Evolutionary conservation across 2,888 invertebrate genomes (phyloP).

Genomic region (Liodrosophila aerea): DNA sequence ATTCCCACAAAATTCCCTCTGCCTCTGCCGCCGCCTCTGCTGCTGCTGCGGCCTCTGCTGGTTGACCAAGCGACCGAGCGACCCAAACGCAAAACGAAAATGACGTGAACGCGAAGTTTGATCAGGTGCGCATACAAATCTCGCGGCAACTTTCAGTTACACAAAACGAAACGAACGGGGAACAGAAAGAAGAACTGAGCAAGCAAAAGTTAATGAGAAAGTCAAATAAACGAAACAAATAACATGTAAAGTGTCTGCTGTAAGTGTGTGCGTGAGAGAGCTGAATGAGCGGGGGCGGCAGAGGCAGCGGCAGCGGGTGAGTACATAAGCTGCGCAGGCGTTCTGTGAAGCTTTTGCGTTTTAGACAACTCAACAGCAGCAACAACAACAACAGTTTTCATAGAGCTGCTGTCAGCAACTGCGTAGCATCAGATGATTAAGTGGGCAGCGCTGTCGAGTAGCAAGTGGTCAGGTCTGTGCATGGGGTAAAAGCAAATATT

Average conservation of each 20-base stretch:
- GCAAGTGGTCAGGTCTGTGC: conserved; percentile 26
- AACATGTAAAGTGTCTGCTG: conserved; percentile 65
- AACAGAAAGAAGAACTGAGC: conserved; percentile 30
- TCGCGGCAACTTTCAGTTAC: conserved; percentile 71
- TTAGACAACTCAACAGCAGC: conserved; percentile 20
- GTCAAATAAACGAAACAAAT: conserved; percentile 76
- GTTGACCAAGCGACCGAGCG: conserved; percentile 51
- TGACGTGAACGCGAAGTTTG: conserved; percentile 73
- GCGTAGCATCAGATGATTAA: conserved; percentile 42
- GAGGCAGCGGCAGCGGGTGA: conserved; percentile 12
- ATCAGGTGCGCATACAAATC: conserved; percentile 76
- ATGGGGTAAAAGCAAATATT: conserved; percentile 54
- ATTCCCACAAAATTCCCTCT: conserved; percentile 63
- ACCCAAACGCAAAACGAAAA: conserved; percentile 57
- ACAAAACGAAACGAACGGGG: conserved; percentile 34
- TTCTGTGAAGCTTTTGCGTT: conserved; percentile 58
- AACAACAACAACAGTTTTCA: conserved; percentile 16
- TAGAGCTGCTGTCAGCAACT: conserved; percentile 39
- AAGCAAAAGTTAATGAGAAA: conserved; percentile 77
- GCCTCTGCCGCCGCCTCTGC: conserved; percentile 4
- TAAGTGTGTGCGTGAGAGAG: conserved; percentile 28
- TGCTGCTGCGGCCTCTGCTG: conserved; percentile 4
- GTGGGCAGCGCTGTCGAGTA: conserved; percentile 29
- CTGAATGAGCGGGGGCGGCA: conserved; percentile 23
- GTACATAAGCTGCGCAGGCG: conserved; percentile 62